Base-by-base conservation (phyloP, 2,888 invertebrate genomes). In the Chrysolina americana region DNA sequence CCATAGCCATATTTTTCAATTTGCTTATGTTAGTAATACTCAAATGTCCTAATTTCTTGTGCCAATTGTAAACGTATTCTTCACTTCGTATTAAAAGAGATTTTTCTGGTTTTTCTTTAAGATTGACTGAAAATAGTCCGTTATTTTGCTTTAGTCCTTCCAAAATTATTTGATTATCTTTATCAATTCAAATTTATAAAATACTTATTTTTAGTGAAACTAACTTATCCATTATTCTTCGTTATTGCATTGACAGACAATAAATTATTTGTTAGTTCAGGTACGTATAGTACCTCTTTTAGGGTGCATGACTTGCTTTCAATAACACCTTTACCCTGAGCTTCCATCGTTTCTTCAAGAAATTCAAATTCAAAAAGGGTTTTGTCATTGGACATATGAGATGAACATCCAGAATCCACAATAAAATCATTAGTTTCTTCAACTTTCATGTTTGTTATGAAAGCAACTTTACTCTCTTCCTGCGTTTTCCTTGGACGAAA, bases 171-270 rank as follows among this genome's bases (percentile, higher is more conserved):
- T 71, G 62, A 41, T 76, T 62, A 65, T 78, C 65, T 64, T 81
- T 77, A 13, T 65, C 78, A 19, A 84, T 75, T 2, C n/a, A n/a
- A n/a, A n/a, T n/a, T n/a, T n/a, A n/a, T n/a, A n/a, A n/a, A 70
- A 64, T 13, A 80, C 83, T n/a, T 48, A 53, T 82, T 41, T 62
- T 74, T 78, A 68, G 1, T 17, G 70, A 84, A 83, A 5, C 36
- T 77, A 15, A 84, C 81, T 21, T 79, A 74, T 63, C 80, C 82
- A 11, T 75, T 76, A 53, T 81, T 80, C 47, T 82, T 73, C 9
- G 83, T 82, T 56, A 83, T 79, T 19, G 75, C 71, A 48, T 79
- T 78, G 15, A 84, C 82, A 0, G 83, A 85, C 8, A 84, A 56
- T 9, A 84, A 64, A 74, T 82, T 84, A 65, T 80, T 84, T 19